Evolutionary conservation across 2,888 invertebrate species (phyloP).

Genomic region (Branchellion lobata): DNA sequence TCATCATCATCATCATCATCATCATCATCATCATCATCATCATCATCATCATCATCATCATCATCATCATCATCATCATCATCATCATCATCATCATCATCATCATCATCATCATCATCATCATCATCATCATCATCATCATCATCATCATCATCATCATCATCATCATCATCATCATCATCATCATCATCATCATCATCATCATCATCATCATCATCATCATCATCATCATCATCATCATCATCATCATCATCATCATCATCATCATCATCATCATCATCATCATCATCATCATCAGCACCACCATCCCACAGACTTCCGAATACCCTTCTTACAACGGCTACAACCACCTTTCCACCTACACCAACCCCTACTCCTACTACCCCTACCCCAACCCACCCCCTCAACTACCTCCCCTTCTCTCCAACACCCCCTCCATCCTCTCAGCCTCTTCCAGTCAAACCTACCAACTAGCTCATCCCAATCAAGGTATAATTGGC

Average conservation of each 20-base stretch:
- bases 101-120: constrained; percentile 42
- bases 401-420: not conserved
- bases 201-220: constrained; percentile 27
- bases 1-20: constrained; percentile 39
- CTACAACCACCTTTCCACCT: constrained; percentile 52
- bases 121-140: constrained; percentile 42
- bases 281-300: no score
- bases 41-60: constrained; percentile 43
- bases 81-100: constrained; percentile 39
- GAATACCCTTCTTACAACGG: constrained; percentile 50
- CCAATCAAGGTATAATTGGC: not conserved
- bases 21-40: constrained; percentile 41
- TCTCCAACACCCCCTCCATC: not conserved
- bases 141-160: constrained; percentile 18
- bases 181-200: constrained; percentile 38
- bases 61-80: constrained; percentile 40
- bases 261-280: no score
- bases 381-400: not conserved
- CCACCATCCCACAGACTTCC: constrained; percentile 42
- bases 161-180: constrained; percentile 33
- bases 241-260: constrained; percentile 40
- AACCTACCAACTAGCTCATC: not conserved
- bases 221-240: constrained; percentile 42
- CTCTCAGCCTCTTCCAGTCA: constrained; percentile 3
- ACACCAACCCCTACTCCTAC: constrained; percentile 44